These are phyloP conservation scores for Hylomyscus alleni DNA, from an alignment of 2,797 vertebrate genomes.

Conservation along the genomic window DNA sequence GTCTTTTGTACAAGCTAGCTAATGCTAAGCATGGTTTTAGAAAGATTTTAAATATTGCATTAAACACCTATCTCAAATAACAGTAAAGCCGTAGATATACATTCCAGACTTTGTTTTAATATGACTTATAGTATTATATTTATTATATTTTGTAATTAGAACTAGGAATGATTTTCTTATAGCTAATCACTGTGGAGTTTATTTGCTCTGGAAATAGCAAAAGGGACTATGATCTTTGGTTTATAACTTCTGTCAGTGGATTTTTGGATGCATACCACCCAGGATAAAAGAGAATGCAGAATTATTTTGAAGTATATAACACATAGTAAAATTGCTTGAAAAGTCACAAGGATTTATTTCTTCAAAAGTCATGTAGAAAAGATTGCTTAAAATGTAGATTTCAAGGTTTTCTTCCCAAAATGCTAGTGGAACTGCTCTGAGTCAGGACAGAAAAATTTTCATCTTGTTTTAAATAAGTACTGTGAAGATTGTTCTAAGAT, in stretches of 20 bases:
- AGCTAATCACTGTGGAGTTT: slow-evolving; percentile 10
- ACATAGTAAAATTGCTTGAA: slow-evolving; percentile 47
- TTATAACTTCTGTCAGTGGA: background rate
- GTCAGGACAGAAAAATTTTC: background rate
- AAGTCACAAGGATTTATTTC: background rate
- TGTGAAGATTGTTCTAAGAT: slow-evolving; percentile 30
- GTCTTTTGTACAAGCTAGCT: slow-evolving; percentile 30
- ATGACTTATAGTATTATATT: slow-evolving; percentile 34
- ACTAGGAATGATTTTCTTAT: slow-evolving; percentile 50
- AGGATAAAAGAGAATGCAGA: slow-evolving; percentile 33
- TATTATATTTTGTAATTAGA: slow-evolving; percentile 64
- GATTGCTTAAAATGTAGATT: slow-evolving; percentile 59
- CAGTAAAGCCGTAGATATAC: background rate
- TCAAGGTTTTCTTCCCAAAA: background rate
- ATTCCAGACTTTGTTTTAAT: slow-evolving; percentile 58
- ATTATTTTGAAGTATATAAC: slow-evolving; percentile 29
- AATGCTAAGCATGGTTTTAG: slow-evolving; percentile 11
- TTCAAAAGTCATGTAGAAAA: slow-evolving; percentile 30
- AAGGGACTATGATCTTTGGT: slow-evolving; percentile 28
- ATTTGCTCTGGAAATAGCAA: slow-evolving; percentile 53
- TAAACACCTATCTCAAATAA: slow-evolving; percentile 11
- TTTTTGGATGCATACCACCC: background rate
- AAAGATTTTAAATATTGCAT: slow-evolving; percentile 30
- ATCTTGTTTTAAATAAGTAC: slow-evolving; percentile 60
- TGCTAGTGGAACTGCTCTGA: background rate